Conservation (phyloP, 1,140 invertebrate species). For the Lethrus apterus region DNA sequence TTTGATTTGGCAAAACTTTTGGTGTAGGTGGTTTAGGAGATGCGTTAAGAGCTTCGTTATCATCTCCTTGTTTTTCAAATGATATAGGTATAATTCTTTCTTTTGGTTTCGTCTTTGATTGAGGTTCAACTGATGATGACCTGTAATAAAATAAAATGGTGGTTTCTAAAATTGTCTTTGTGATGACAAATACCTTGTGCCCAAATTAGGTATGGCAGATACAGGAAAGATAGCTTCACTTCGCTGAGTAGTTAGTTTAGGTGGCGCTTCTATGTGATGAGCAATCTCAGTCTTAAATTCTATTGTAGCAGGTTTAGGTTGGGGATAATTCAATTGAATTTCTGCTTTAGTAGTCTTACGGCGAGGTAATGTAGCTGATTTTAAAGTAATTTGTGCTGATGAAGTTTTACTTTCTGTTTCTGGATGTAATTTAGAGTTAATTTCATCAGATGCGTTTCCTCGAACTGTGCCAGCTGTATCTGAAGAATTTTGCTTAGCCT, state of each 20-base stretch:
- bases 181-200: neutral
- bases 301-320: constrained; percentile 42
- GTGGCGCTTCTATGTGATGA: constrained; percentile 48
- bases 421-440: constrained; percentile 25
- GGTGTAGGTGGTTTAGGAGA: constrained; percentile 46
- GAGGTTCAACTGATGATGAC: constrained; percentile 43
- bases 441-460: neutral
- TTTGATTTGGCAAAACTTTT: constrained; percentile 35
- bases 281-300: constrained; percentile 53
- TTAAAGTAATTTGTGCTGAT: constrained; percentile 55
- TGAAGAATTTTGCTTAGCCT: no score
- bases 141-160: constrained; percentile 21
- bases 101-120: constrained; percentile 37
- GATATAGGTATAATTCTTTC: constrained; percentile 54
- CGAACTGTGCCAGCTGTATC: no score
- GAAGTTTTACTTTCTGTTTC: constrained; percentile 50
- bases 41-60: constrained; percentile 29
- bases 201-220: constrained; percentile 28
- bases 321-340: constrained; percentile 50
- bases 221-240: constrained; percentile 55
- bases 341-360: constrained; percentile 58
- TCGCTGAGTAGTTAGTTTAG: constrained; percentile 44
- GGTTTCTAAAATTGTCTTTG: neutral
- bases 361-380: constrained; percentile 58
- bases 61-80: constrained; percentile 34